Evolutionary conservation across 2,888 invertebrate genomes (phyloP).

Genomic region (Mythimna ferrago): DNA sequence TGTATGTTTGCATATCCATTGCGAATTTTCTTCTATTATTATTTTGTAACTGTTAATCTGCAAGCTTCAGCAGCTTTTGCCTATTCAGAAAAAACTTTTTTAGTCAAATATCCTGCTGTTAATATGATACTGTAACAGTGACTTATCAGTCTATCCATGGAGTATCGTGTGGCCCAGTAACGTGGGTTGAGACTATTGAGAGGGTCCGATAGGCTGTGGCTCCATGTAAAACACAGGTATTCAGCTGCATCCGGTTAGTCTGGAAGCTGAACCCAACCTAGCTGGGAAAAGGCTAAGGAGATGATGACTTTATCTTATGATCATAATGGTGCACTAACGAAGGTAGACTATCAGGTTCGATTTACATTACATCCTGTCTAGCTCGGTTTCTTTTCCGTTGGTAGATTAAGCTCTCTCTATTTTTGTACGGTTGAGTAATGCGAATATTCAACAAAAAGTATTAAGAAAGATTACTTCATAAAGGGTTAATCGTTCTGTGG

Average conservation of each 20-base stretch:
- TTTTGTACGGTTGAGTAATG: background rate
- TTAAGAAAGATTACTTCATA: constrained; percentile 24
- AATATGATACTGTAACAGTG: constrained; percentile 20
- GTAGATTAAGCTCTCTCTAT: background rate
- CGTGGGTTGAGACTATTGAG: too few species aligned
- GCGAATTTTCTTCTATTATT: background rate
- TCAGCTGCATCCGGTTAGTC: too few species aligned
- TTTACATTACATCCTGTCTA: constrained; percentile 35
- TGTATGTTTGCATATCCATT: too few species aligned
- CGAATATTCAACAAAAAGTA: background rate
- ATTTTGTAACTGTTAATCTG: background rate
- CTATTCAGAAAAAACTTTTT: constrained; percentile 1
- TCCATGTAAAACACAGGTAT: too few species aligned
- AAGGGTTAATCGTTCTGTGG: constrained; percentile 28
- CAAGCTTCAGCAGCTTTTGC: background rate
- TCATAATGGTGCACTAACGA: constrained; percentile 24
- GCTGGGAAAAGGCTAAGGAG: too few species aligned
- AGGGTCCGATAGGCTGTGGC: too few species aligned
- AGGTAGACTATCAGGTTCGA: constrained; percentile 21
- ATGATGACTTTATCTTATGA: constrained; percentile 12
- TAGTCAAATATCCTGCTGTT: constrained; percentile 16
- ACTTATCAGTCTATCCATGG: too few species aligned
- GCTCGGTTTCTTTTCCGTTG: constrained; percentile 4
- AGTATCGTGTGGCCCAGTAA: too few species aligned
- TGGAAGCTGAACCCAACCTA: too few species aligned